Evolutionary conservation across 1,140 invertebrate genomes (phyloP), one percentile per base, ranked within the genome.

Genomic region (Drosophila equinoxialis): DNA sequence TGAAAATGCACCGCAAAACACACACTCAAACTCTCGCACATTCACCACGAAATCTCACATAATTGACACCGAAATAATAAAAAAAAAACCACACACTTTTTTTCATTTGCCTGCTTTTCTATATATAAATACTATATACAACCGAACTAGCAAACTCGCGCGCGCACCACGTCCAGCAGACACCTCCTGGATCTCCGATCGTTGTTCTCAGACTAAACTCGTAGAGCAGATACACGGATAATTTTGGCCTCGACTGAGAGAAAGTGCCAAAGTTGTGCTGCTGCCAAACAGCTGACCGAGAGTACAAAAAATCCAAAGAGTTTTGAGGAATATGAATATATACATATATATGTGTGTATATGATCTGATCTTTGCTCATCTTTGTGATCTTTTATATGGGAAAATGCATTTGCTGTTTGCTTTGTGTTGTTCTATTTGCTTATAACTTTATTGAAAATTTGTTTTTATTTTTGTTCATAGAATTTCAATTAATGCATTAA

Each of bases 101-200:
- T 59, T 64, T 60, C 11, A 6, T 51, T 55, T 54, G 58, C 55
- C 70, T 80, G 68, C 62, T 74, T 69, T 82, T 83, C 72, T 89
- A 89, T 87, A 89, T 89, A 90, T 90, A 89, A 89, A 84, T 77
- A 81, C 75, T 85, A 90, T 84, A 79, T 90, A 84, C 77, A 90
- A 68, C 76, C 76, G 30, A 79, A 61, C 68, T 66, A 68, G 69
- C 65, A 73, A 51, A 51, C 30, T 30, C 45, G 66, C 65, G 73
- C 81, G 76, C 81, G 67, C 86, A 79, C 80, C 76, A 81, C 90
- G 81, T 91, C 90, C 90, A 91, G 90, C 82, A 89, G 81, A 81
- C 85, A 86, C 87, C 81, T 86, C 90, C 90, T 91, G 90, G 90
- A 91, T 90, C 90, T 86, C 79, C 87, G 90, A 91, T 90, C 89